phyloP scores from a whole-genome alignment of 2,797 vertebrate genomes.

The Peromyscus attwateri region DNA sequence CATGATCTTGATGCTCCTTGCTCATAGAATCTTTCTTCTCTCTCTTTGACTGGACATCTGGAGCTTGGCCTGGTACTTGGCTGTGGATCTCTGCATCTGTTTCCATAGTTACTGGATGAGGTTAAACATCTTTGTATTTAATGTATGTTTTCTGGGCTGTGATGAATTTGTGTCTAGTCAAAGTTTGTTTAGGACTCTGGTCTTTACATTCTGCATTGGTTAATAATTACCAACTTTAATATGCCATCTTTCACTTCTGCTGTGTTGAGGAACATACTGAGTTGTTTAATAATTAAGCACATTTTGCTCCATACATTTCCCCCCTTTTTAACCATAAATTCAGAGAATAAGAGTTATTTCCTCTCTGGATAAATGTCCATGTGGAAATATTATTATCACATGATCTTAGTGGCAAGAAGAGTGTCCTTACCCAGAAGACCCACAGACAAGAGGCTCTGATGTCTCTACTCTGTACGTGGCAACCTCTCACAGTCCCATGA shows the following conservation, averaged over 20 bases:
- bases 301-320: neutral
- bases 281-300: conserved; percentile 6
- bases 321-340: conserved; percentile 25
- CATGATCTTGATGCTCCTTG: too few species aligned
- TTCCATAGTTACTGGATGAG: too few species aligned
- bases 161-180: conserved; percentile 3
- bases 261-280: neutral
- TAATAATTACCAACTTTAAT: conserved; percentile 19
- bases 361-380: neutral
- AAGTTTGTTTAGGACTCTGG: conserved; percentile 6
- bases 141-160: conserved; percentile 12
- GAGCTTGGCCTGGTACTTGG: too few species aligned
- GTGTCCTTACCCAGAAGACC: conserved; percentile 9
- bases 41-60: too few species aligned
- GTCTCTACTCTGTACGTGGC: neutral
- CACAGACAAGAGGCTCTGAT: conserved; percentile 20
- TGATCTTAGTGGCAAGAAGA: conserved; percentile 1
- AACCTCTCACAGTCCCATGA: neutral
- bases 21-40: too few species aligned
- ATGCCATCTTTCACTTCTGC: neutral
- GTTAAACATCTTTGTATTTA: neutral
- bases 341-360: neutral
- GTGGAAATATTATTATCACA: neutral
- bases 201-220: neutral
- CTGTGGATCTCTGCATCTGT: too few species aligned